Evolutionary conservation across 2,113 vertebrate species (phyloP).

Genomic region (Syrmaticus mikado): DNA sequence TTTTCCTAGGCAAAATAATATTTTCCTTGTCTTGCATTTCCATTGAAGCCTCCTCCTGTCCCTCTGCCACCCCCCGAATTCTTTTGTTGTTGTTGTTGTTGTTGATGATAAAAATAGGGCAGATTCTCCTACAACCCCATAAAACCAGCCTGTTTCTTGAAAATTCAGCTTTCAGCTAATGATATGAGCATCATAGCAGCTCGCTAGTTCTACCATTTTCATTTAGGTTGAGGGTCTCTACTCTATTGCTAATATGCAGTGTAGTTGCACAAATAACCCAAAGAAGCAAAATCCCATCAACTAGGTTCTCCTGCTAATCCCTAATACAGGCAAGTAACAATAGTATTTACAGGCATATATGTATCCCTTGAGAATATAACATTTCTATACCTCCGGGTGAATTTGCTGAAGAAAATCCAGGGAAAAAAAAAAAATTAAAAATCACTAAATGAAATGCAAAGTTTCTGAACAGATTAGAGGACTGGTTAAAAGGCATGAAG

Average conservation of each 20-base stretch:
- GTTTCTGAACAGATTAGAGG: background rate
- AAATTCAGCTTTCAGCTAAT: background rate
- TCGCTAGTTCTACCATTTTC: background rate
- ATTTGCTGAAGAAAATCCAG: background rate
- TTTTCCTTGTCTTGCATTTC: background rate
- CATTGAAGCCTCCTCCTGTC: background rate
- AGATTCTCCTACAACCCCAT: too few relatives aligned
- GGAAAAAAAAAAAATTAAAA: background rate
- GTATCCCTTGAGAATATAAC: background rate
- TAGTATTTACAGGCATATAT: background rate
- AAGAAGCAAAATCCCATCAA: background rate
- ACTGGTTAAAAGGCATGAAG: background rate
- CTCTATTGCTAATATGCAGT: background rate
- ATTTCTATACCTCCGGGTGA: background rate
- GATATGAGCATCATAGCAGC: background rate
- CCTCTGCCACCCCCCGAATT: background rate
- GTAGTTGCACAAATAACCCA: background rate
- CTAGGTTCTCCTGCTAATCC: background rate
- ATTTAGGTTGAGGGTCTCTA: background rate
- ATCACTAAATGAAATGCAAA: background rate
- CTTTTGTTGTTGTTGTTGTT: background rate
- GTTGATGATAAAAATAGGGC: background rate
- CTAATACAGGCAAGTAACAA: background rate
- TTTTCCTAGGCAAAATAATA: background rate
- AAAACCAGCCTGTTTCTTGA: background rate